Evolutionary conservation across 1,140 invertebrate species (phyloP).

Genomic region (Lethocerus indicus): DNA sequence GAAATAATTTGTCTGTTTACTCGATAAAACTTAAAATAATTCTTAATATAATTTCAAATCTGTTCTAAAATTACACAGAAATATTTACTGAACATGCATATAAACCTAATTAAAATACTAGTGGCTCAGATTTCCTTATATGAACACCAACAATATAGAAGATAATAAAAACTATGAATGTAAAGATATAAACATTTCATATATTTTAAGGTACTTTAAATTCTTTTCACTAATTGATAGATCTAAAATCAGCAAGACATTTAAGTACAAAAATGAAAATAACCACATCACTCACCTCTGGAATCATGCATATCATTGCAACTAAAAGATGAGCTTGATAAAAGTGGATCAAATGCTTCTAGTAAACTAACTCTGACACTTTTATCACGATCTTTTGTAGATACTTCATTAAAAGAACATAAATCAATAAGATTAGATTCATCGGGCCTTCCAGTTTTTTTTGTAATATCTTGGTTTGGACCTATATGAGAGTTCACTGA

Average conservation of each 20-base stretch:
- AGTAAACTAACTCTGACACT: conserved; percentile 33
- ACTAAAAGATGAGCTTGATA: conserved; percentile 19
- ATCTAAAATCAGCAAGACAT: too few relatives aligned
- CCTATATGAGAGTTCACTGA: neutral
- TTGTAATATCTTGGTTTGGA: neutral
- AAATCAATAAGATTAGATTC: conserved; percentile 38
- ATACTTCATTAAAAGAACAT: conserved; percentile 23
- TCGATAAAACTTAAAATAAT: neutral
- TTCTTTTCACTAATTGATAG: too few relatives aligned
- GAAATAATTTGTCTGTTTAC: neutral
- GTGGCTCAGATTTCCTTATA: neutral
- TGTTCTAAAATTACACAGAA: neutral
- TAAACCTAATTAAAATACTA: neutral
- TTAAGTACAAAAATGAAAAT: too few relatives aligned
- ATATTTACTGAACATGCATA: neutral
- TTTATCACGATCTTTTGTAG: conserved; percentile 21
- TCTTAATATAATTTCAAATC: neutral
- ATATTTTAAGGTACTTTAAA: too few relatives aligned
- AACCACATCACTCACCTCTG: too few relatives aligned
- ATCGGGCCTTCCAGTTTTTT: conserved; percentile 23
- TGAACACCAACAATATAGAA: neutral
- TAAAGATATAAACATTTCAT: too few relatives aligned
- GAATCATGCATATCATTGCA: neutral
- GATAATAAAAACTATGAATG: too few relatives aligned
- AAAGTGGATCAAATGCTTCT: conserved; percentile 67